Conservation (phyloP, 2,797 vertebrate species). For the Labeo calbasu region DNA sequence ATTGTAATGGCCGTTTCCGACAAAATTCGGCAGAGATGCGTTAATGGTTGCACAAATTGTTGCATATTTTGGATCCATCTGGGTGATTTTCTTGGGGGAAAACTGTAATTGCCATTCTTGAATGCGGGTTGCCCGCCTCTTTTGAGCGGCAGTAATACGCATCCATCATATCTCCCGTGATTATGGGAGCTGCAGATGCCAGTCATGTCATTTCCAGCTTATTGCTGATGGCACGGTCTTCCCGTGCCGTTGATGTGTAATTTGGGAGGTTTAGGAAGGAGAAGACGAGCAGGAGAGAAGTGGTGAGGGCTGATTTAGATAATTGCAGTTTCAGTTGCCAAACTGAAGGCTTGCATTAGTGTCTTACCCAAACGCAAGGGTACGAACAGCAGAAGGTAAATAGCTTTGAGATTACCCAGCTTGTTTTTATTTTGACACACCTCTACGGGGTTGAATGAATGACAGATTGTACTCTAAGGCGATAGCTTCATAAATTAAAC, state of each 20-base stretch:
- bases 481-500: slow-evolving; percentile 29
- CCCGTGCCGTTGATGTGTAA: slow-evolving; percentile 52
- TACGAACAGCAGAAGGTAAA: slow-evolving; percentile 56
- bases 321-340: slow-evolving; percentile 59
- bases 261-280: slow-evolving; percentile 58
- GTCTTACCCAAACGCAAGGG: slow-evolving; percentile 49
- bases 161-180: slow-evolving; percentile 62
- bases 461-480: slow-evolving; percentile 39
- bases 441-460: slow-evolving; percentile 21
- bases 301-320: slow-evolving; percentile 56
- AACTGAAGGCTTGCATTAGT: slow-evolving; percentile 50
- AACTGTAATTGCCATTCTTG: slow-evolving; percentile 73
- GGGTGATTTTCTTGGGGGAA: slow-evolving; percentile 73
- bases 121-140: slow-evolving; percentile 59
- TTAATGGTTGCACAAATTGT: slow-evolving; percentile 80
- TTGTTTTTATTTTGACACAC: slow-evolving; percentile 54
- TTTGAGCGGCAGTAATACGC: slow-evolving; percentile 45
- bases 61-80: slow-evolving; percentile 79
- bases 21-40: slow-evolving; percentile 71
- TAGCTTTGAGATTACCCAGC: slow-evolving; percentile 52
- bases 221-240: slow-evolving; percentile 53
- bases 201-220: slow-evolving; percentile 58
- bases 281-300: slow-evolving; percentile 48
- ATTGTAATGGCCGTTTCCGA: slow-evolving; percentile 75
- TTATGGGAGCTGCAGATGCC: slow-evolving; percentile 56